Conservation (phyloP, 1,140 invertebrate species). For the Mercenaria mercenaria region DNA sequence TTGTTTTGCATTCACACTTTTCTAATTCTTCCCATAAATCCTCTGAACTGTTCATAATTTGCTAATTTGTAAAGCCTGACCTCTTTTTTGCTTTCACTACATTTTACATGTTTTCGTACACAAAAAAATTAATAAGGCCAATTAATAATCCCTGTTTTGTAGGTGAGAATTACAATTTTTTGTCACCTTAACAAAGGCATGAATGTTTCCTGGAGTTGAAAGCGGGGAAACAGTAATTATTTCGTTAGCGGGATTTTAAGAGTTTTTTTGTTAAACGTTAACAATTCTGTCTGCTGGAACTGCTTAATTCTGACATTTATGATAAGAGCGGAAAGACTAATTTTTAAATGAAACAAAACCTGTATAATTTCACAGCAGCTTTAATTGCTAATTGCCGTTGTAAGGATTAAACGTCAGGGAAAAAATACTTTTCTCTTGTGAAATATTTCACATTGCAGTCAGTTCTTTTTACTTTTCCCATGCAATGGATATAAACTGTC, state of each 20-base stretch:
- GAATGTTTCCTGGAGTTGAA: neutral
- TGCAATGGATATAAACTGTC: neutral
- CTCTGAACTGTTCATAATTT: slow-evolving; percentile 32
- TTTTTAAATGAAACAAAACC: neutral
- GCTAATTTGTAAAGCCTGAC: slow-evolving; percentile 44
- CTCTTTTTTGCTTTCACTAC: slow-evolving; percentile 41
- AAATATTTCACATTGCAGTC: neutral
- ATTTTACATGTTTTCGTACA: neutral
- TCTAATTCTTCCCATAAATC: slow-evolving; percentile 28
- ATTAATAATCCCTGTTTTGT: neutral
- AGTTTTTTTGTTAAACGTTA: neutral
- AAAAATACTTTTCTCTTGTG: neutral
- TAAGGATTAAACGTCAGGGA: neutral
- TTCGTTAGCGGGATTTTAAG: neutral
- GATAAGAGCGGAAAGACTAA: neutral
- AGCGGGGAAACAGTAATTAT: neutral
- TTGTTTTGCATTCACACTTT: slow-evolving; percentile 35
- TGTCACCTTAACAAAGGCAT: neutral
- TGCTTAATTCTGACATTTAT: neutral
- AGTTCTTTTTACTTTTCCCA: neutral
- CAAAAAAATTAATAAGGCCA: neutral
- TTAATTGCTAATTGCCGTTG: neutral
- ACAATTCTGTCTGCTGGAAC: neutral
- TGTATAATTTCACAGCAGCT: neutral
- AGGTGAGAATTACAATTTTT: neutral